phyloP scores from a whole-genome alignment of 2,888 invertebrate species.

The Diarsia dahlii region DNA sequence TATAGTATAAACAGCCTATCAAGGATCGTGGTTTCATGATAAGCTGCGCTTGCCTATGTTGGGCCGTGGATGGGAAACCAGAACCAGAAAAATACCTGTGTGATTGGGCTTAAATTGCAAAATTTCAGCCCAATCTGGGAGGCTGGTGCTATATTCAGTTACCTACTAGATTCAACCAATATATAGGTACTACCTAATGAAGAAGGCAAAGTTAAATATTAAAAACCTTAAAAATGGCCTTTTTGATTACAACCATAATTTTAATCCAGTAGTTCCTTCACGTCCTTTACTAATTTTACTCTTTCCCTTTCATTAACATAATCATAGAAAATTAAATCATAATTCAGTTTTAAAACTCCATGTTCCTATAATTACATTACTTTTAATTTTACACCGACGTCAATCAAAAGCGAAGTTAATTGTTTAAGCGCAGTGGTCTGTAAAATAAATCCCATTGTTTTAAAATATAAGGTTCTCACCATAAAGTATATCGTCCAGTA shows the following conservation, averaged over 20 bases:
- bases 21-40: neutral
- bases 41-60: neutral
- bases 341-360: conserved; percentile 8
- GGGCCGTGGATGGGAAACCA: too few relatives aligned
- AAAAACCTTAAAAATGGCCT: neutral
- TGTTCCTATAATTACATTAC: conserved; percentile 43
- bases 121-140: neutral
- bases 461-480: conserved; percentile 38
- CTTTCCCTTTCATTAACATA: conserved; percentile 11
- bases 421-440: conserved; percentile 46
- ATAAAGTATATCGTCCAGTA: conserved; percentile 29
- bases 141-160: neutral
- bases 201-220: neutral
- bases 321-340: conserved; percentile 24
- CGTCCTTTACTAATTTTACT: neutral
- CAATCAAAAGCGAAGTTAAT: conserved; percentile 49
- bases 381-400: conserved; percentile 58
- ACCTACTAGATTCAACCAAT: neutral
- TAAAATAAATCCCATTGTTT: conserved; percentile 56
- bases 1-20: too few relatives aligned
- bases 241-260: neutral
- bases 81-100: too few relatives aligned
- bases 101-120: too few relatives aligned
- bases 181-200: neutral
- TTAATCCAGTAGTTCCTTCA: neutral